These are phyloP conservation scores for Acronicta leporina DNA, from an alignment of 2,888 invertebrate species.

Conservation along the genomic window DNA sequence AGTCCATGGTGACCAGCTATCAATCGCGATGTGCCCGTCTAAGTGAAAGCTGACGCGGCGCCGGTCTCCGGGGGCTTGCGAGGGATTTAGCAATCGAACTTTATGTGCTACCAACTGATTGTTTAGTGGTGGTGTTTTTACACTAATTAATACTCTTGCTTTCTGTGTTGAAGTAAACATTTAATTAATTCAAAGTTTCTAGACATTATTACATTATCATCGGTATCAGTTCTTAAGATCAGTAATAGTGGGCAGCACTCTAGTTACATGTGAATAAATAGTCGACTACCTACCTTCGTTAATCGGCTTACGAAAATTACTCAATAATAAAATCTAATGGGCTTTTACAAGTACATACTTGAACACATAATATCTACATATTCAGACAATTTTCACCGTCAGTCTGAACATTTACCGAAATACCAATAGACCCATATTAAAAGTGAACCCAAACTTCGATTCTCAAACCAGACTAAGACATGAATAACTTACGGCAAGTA, in stretches of 20 bases:
- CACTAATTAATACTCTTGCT: conserved; percentile 1
- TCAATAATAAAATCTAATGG: background rate
- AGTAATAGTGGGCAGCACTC: background rate
- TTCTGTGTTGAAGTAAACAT: background rate
- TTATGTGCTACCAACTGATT: conserved; percentile 13
- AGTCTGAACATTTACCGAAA: no score
- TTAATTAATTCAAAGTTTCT: background rate
- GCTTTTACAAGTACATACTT: no score
- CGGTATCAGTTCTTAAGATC: background rate
- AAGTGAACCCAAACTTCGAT: no score
- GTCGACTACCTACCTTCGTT: background rate
- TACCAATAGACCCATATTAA: no score
- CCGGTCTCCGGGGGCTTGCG: conserved; percentile 8
- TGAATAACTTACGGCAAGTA: no score
- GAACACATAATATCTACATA: no score
- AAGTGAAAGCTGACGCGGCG: conserved; percentile 13
- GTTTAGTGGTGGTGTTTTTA: conserved; percentile 5
- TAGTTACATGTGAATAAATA: background rate
- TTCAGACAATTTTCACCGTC: no score
- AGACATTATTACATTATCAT: no score
- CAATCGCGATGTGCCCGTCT: conserved; percentile 16
- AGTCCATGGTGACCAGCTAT: conserved; percentile 6
- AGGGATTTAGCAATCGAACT: conserved; percentile 25
- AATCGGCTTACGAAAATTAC: background rate
- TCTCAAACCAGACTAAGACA: no score